Percentiles rank a stretch among this genome's conserved stretches.
Conservation (phyloP, 2,888 invertebrate genomes). For the Neocrepidodera transversa region DNA sequence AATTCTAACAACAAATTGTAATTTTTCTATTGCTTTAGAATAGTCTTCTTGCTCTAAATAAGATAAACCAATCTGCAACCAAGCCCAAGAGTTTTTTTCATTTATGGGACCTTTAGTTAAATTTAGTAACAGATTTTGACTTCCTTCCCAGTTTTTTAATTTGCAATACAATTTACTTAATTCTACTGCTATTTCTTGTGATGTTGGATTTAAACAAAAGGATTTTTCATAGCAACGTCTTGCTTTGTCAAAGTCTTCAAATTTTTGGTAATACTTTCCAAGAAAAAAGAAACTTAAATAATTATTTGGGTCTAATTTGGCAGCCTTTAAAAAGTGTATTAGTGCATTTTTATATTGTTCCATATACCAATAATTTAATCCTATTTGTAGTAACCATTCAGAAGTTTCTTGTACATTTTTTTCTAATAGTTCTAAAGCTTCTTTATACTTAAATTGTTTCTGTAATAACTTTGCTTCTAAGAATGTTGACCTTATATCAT, state of each 20-base stretch:
- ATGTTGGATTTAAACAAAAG: slow-evolving; percentile 73
- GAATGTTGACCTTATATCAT: slow-evolving; percentile 53
- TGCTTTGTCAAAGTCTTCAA: slow-evolving; percentile 75
- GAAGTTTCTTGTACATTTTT: slow-evolving; percentile 58
- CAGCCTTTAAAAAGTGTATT: slow-evolving; percentile 71
- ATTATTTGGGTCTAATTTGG: slow-evolving; percentile 77
- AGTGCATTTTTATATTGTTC: slow-evolving; percentile 68
- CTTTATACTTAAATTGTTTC: slow-evolving; percentile 62
- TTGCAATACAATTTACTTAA: slow-evolving; percentile 79
- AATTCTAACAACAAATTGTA: slow-evolving; percentile 75
- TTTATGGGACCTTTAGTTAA: slow-evolving; percentile 60
- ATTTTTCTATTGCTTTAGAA: slow-evolving; percentile 76
- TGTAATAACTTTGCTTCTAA: slow-evolving; percentile 64
- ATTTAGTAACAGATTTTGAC: slow-evolving; percentile 68
- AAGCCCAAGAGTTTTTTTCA: slow-evolving; percentile 71
- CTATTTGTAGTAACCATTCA: slow-evolving; percentile 67
- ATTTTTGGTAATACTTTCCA: slow-evolving; percentile 75
- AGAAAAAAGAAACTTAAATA: slow-evolving; percentile 77
- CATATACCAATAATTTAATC: slow-evolving; percentile 67
- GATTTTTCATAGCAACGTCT: slow-evolving; percentile 87
- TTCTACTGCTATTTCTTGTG: slow-evolving; percentile 72
- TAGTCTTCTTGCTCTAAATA: slow-evolving; percentile 77
- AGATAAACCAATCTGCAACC: slow-evolving; percentile 84
- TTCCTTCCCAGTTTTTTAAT: slow-evolving; percentile 70
- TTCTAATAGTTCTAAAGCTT: slow-evolving; percentile 65